Percentiles rank a stretch among this genome's conserved stretches.
These are phyloP conservation scores for Cepphus grylle DNA, from an alignment of 2,113 vertebrate genomes.

Conservation along the genomic window DNA sequence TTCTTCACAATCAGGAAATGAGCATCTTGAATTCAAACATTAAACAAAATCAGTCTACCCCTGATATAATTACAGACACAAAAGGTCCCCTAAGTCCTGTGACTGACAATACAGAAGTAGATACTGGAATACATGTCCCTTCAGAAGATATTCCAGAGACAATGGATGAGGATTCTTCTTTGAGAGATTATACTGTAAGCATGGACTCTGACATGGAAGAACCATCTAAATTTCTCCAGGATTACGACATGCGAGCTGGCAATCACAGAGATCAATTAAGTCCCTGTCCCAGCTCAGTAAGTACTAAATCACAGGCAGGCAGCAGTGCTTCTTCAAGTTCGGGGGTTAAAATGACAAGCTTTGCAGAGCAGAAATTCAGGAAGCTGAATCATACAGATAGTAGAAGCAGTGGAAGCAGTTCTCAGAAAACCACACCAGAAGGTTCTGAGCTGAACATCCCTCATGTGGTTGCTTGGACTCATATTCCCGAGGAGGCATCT, in stretches of 20 bases:
- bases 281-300: slow-evolving; percentile 85
- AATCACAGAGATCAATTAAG: slow-evolving; percentile 78
- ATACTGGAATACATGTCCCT: slow-evolving; percentile 92
- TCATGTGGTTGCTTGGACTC: slow-evolving; percentile 88
- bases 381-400: slow-evolving; percentile 85
- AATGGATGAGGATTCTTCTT: slow-evolving; percentile 94
- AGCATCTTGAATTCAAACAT: slow-evolving; percentile 74
- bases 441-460: slow-evolving; percentile 90
- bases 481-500: slow-evolving; percentile 83
- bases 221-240: slow-evolving; percentile 76
- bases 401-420: slow-evolving; percentile 85
- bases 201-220: slow-evolving; percentile 94
- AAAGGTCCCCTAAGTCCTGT: slow-evolving; percentile 81
- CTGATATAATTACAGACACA: slow-evolving; percentile 79
- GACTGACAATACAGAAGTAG: slow-evolving; percentile 88
- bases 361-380: slow-evolving; percentile 93
- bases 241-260: slow-evolving; percentile 78
- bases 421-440: slow-evolving; percentile 92
- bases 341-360: slow-evolving; percentile 91
- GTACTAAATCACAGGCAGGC: slow-evolving; percentile 85
- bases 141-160: slow-evolving; percentile 96
- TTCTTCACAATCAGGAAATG: slow-evolving; percentile 85
- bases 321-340: slow-evolving; percentile 90
- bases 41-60: slow-evolving; percentile 63
- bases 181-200: slow-evolving; percentile 93